phyloP scores from a whole-genome alignment of 2,888 invertebrate species.

The Sepiola atlantica region DNA sequence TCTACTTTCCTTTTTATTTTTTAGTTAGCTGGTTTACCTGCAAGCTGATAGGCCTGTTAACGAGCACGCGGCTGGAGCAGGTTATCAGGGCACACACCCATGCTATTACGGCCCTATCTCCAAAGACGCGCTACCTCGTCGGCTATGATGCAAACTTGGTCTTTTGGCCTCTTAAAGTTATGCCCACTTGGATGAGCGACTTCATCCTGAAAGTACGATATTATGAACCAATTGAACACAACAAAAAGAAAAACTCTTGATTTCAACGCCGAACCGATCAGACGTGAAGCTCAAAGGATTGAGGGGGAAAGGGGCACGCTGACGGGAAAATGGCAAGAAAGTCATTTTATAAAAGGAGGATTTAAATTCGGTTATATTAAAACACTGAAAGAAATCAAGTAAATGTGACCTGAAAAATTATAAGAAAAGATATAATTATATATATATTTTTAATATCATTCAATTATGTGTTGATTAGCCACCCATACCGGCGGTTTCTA shows the following conservation, averaged over 20 bases:
- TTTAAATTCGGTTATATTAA: no score
- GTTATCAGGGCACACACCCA: constrained; percentile 65
- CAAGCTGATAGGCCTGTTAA: background rate
- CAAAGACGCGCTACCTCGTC: constrained; percentile 60
- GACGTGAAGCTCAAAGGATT: no score
- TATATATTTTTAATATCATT: no score
- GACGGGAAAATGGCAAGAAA: no score
- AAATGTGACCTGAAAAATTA: no score
- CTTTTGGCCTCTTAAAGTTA: constrained; percentile 57
- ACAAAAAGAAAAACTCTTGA: background rate
- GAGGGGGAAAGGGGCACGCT: no score
- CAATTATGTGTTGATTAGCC: no score
- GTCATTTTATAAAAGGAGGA: no score
- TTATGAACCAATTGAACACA: background rate
- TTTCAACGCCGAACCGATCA: background rate
- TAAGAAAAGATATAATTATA: no score
- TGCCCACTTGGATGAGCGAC: constrained; percentile 62
- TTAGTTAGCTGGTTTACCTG: background rate
- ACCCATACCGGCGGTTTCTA: no score
- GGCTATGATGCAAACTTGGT: constrained; percentile 62
- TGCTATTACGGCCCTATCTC: constrained; percentile 61
- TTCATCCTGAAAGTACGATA: background rate
- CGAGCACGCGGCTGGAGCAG: constrained; percentile 48
- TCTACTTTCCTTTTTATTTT: background rate
- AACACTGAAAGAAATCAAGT: no score